These are phyloP conservation scores for Podargus strigoides DNA, from an alignment of 2,797 vertebrate species.

Conservation along the genomic window DNA sequence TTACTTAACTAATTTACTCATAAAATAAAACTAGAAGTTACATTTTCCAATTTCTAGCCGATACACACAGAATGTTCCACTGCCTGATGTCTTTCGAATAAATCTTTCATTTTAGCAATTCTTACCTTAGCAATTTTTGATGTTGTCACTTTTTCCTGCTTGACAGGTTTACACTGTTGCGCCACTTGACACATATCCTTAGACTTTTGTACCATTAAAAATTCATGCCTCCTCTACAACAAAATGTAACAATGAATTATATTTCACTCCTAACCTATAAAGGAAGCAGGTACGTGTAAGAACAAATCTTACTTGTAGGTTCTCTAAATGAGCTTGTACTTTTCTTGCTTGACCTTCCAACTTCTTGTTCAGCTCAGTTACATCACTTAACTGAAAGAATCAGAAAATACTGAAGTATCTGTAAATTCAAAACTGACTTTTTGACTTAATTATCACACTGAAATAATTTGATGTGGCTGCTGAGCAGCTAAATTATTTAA, in stretches of 20 bases:
- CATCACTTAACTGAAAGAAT: slow-evolving; percentile 79
- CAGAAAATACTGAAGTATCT: not conserved
- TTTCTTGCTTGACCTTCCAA: slow-evolving; percentile 82
- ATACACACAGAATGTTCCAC: not conserved
- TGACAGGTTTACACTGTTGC: slow-evolving; percentile 66
- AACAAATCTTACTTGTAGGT: slow-evolving; percentile 81
- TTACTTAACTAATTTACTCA: not conserved
- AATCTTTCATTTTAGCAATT: not conserved
- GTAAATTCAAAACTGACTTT: not conserved
- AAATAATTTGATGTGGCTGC: not conserved
- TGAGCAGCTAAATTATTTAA: not conserved
- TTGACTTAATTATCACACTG: not conserved
- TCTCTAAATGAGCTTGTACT: slow-evolving; percentile 86
- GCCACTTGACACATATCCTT: slow-evolving; percentile 51
- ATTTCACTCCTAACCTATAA: not conserved
- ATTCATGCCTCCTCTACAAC: slow-evolving; percentile 83
- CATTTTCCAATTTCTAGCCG: not conserved
- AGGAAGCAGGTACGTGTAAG: not conserved
- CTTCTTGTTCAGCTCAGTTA: slow-evolving; percentile 82
- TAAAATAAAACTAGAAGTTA: not conserved
- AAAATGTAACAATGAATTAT: slow-evolving; percentile 3
- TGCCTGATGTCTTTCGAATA: rapidly evolving
- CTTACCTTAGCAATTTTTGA: slow-evolving; percentile 77
- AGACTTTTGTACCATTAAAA: slow-evolving; percentile 65
- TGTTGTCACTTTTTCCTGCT: slow-evolving; percentile 69